phyloP scores from a whole-genome alignment of 53 echinoderm and acorn worm genomes.

The Glandiceps talaboti region DNA sequence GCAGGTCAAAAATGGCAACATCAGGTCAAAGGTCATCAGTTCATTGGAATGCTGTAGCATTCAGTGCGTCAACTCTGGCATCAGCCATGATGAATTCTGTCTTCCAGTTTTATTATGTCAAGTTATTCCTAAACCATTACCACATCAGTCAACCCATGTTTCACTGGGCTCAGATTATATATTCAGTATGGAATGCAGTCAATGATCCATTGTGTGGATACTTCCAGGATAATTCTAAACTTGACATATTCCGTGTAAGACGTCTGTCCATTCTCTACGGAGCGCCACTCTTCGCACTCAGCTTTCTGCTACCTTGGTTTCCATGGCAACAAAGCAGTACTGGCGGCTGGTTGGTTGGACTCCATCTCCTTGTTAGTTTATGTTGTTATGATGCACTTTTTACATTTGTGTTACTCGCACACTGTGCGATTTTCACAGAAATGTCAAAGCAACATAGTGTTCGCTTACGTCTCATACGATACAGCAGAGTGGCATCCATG shows the following conservation, averaged over 20 bases:
- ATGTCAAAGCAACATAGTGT: conserved; percentile 62
- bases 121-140: conserved; percentile 70
- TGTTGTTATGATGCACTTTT: conserved; percentile 75
- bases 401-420: conserved; percentile 74
- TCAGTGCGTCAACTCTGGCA: conserved; percentile 47
- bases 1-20: no score
- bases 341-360: conserved; percentile 65
- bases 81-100: conserved; percentile 49
- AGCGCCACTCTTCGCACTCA: conserved; percentile 71
- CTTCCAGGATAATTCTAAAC: conserved; percentile 83
- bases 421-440: conserved; percentile 78
- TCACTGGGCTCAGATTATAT: conserved; percentile 55
- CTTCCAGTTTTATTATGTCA: conserved; percentile 85
- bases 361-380: conserved; percentile 58
- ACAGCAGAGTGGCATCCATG: conserved; percentile 51
- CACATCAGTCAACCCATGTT: conserved; percentile 76
- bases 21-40: not conserved
- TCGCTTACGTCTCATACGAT: conserved; percentile 65
- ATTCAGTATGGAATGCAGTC: conserved; percentile 84
- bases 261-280: conserved; percentile 74
- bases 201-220: conserved; percentile 95
- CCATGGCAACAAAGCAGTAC: no score
- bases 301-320: conserved; percentile 89
- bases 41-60: conserved; percentile 46
- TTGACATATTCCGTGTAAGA: conserved; percentile 56